These are phyloP conservation scores for Cheumatopsyche charites DNA, from an alignment of 1,140 invertebrate genomes.

Conservation along the genomic window DNA sequence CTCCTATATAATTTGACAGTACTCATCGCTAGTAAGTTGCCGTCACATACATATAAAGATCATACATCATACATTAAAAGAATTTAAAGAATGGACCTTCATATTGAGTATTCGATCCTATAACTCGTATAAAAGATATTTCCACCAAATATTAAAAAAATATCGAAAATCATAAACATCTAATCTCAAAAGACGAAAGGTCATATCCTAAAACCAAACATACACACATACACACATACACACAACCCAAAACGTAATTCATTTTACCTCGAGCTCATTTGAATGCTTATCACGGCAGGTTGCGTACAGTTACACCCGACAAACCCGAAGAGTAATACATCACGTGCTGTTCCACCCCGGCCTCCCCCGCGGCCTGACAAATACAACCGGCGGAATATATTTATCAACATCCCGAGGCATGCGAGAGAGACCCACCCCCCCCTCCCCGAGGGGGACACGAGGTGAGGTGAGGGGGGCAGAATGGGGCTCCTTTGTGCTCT, in stretches of 20 bases:
- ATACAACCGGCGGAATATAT: slow-evolving; percentile 49
- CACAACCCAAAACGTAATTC: slow-evolving; percentile 11
- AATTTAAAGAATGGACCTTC: too few species aligned
- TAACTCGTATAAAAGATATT: too few species aligned
- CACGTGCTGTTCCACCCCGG: slow-evolving; percentile 27
- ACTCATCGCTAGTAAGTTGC: too few species aligned
- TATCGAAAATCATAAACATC: too few species aligned
- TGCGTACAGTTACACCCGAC: slow-evolving; percentile 39
- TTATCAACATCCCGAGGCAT: slow-evolving; percentile 47
- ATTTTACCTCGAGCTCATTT: slow-evolving; percentile 38
- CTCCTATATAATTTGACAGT: too few species aligned
- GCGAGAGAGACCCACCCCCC: slow-evolving; percentile 38
- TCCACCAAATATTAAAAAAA: too few species aligned
- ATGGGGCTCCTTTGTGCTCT: slow-evolving; percentile 2
- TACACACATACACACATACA: too few species aligned
- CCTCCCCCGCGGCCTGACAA: slow-evolving; percentile 44
- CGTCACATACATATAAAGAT: too few species aligned
- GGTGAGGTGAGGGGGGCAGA: slow-evolving; percentile 18
- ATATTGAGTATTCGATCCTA: too few species aligned
- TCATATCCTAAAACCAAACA: too few species aligned
- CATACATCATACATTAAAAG: too few species aligned
- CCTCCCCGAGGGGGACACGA: slow-evolving; percentile 28
- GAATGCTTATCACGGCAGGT: slow-evolving; percentile 40
- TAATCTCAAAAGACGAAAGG: too few species aligned
- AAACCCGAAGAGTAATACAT: slow-evolving; percentile 40